Evolutionary conservation across 2,113 vertebrate genomes (phyloP).

Genomic region (Sterna hirundo): DNA sequence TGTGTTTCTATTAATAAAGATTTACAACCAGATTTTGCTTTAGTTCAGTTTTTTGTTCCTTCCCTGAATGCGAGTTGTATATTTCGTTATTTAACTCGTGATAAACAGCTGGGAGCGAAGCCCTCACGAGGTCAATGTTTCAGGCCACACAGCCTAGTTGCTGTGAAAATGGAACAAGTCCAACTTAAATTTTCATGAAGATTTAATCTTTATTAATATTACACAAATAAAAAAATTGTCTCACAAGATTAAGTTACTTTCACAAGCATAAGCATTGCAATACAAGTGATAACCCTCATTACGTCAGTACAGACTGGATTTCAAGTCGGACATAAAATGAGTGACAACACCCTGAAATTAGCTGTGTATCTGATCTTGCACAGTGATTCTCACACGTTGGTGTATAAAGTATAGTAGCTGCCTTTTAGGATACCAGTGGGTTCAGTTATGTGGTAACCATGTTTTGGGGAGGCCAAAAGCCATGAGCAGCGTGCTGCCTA

Average conservation of each 20-base stretch:
- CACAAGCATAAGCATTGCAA: neutral
- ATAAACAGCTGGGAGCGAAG: neutral
- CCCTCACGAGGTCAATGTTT: neutral
- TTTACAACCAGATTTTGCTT: conserved; percentile 63
- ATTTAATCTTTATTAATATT: conserved; percentile 51
- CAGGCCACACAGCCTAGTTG: neutral
- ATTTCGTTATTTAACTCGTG: neutral
- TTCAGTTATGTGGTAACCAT: neutral
- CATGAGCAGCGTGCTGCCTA: neutral
- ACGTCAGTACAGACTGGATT: neutral
- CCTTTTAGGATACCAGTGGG: neutral
- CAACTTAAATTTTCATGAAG: neutral
- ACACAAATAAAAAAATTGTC: neutral
- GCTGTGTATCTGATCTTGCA: neutral
- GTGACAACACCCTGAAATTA: neutral
- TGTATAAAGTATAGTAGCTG: neutral
- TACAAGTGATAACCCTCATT: neutral
- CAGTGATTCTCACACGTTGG: neutral
- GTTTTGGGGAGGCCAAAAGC: neutral
- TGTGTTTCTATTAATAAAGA: conserved; percentile 81
- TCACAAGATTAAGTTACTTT: neutral
- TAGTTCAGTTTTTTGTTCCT: neutral
- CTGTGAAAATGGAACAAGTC: neutral
- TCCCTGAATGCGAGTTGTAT: neutral
- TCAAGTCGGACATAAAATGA: neutral